Evolutionary conservation across 2,888 invertebrate genomes (phyloP).

Genomic region (Digitonthophagus gazella): DNA sequence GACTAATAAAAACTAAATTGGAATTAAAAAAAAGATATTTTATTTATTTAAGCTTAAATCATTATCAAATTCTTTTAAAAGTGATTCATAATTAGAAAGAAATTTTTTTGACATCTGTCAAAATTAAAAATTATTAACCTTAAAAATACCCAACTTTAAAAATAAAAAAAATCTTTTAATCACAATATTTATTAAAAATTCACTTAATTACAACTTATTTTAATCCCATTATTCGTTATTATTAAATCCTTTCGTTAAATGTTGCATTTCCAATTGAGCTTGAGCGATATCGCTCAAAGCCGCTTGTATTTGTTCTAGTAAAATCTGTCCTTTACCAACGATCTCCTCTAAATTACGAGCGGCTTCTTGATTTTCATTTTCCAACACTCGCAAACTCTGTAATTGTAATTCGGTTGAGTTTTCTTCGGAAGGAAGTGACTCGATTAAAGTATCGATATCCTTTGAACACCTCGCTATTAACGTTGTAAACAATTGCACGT

Average conservation of each 20-base stretch:
- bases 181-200: too few relatives aligned
- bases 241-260: constrained; percentile 47
- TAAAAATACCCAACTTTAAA: too few relatives aligned
- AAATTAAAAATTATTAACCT: too few relatives aligned
- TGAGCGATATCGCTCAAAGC: constrained; percentile 92
- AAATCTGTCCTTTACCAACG: constrained; percentile 80
- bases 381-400: constrained; percentile 71
- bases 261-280: constrained; percentile 86
- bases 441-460: constrained; percentile 95
- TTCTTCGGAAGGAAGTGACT: constrained; percentile 93
- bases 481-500: constrained; percentile 90
- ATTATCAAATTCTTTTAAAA: too few relatives aligned
- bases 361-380: constrained; percentile 90
- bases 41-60: too few relatives aligned
- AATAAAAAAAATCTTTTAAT: too few relatives aligned
- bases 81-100: too few relatives aligned
- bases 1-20: too few relatives aligned
- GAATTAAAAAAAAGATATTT: too few relatives aligned
- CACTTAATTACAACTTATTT: too few relatives aligned
- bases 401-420: constrained; percentile 87
- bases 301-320: constrained; percentile 85
- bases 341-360: constrained; percentile 82
- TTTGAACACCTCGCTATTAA: constrained; percentile 94
- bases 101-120: too few relatives aligned
- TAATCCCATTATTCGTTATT: constrained; percentile 22